Percentiles rank a stretch among this genome's conserved stretches.
phyloP scores from a whole-genome alignment of 2,113 vertebrate genomes.

The Marmota flaviventris region DNA sequence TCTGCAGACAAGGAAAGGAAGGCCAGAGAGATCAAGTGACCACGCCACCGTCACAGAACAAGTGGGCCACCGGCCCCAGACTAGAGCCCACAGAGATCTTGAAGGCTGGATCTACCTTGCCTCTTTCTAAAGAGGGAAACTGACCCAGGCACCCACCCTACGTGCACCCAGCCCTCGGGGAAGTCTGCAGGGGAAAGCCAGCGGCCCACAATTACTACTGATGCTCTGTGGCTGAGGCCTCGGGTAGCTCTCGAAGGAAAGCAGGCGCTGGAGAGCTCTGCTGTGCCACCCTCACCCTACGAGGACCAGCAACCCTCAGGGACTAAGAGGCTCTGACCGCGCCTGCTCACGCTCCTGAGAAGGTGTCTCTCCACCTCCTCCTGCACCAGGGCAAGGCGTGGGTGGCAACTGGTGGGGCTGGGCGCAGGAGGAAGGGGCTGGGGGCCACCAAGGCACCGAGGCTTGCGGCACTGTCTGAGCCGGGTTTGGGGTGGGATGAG shows the following conservation, averaged over 20 bases:
- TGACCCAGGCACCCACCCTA: background rate
- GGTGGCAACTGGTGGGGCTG: background rate
- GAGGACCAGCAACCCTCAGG: background rate
- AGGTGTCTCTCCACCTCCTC: background rate
- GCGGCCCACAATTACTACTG: fast-evolving
- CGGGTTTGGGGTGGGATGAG: background rate
- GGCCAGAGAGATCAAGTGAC: background rate
- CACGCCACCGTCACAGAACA: background rate
- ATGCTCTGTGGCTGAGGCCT: background rate
- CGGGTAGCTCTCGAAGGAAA: background rate
- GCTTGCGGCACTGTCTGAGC: background rate
- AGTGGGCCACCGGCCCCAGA: background rate
- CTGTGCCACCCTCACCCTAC: background rate
- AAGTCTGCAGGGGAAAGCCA: background rate
- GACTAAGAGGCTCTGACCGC: background rate
- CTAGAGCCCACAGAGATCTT: background rate
- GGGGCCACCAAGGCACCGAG: background rate
- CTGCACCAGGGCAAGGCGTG: background rate
- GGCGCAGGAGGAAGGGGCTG: background rate
- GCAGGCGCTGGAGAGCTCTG: background rate
- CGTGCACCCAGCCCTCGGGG: background rate
- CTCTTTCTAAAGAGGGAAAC: background rate
- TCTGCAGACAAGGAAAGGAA: background rate
- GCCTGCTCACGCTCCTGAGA: background rate
- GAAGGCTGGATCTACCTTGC: background rate